These are phyloP conservation scores for Spialia ferax DNA, from an alignment of 2,888 invertebrate genomes.

Conservation along the genomic window DNA sequence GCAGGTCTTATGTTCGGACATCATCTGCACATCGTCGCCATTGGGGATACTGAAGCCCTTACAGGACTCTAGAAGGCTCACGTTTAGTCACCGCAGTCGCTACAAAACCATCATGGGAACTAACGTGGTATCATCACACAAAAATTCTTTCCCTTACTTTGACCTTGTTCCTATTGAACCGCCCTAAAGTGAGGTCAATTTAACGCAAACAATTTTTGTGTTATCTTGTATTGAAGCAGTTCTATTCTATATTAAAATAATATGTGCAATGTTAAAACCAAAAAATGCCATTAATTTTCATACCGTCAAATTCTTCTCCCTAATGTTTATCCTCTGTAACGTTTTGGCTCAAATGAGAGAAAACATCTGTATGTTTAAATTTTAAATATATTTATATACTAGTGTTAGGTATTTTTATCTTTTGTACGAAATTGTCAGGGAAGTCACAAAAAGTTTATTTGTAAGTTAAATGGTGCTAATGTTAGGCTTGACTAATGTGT, in stretches of 20 bases:
- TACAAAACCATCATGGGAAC: slow-evolving; percentile 56
- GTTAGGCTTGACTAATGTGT: slow-evolving; percentile 84
- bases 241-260: slow-evolving; percentile 75
- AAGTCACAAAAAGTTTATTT: slow-evolving; percentile 85
- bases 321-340: slow-evolving; percentile 67
- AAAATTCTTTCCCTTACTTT: slow-evolving; percentile 78
- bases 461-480: slow-evolving; percentile 85
- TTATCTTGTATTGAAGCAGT: slow-evolving; percentile 69
- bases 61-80: slow-evolving; percentile 48
- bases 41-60: slow-evolving; percentile 42
- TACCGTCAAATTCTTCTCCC: slow-evolving; percentile 72
- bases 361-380: slow-evolving; percentile 76
- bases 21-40: slow-evolving; percentile 61
- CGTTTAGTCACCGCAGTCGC: slow-evolving; percentile 53
- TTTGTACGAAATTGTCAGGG: slow-evolving; percentile 84
- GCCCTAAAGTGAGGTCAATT: slow-evolving; percentile 75
- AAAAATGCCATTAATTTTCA: slow-evolving; percentile 82
- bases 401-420: slow-evolving; percentile 85
- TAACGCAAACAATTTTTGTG: slow-evolving; percentile 75
- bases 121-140: slow-evolving; percentile 58
- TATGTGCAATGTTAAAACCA: slow-evolving; percentile 86
- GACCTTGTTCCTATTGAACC: slow-evolving; percentile 56
- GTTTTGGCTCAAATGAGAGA: slow-evolving; percentile 84
- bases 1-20: slow-evolving; percentile 68
- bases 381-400: slow-evolving; percentile 83